Base-by-base conservation (phyloP, 2,888 invertebrate genomes). In the Acrobasis repandana region DNA sequence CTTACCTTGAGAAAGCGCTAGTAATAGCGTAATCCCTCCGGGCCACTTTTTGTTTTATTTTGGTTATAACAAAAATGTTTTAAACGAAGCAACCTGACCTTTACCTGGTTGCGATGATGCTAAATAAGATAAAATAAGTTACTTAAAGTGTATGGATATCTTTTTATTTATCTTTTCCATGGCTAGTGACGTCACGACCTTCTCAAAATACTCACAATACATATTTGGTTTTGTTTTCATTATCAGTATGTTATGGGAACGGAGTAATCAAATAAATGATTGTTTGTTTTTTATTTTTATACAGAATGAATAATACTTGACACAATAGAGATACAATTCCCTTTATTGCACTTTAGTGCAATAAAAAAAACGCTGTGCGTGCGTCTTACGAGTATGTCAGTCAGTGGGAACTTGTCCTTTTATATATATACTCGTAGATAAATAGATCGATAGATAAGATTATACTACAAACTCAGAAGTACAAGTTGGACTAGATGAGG, bases 121-220 rank as follows among this genome's bases (percentile, higher is more conserved):
- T 2, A 43, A 43, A 43, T 43, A 43, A 43, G 14, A 43, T 38
- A 43, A 43, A n/a, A n/a, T 10, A 43, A 43, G 10, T 2, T 10
- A 43, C 5, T 43, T 43, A 3, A n/a, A 5, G 8, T 28, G 11
- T 11, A 4, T 43, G 43, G 43, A 11, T 43, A 43, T 43, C 43
- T 43, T 43, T 43, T n/a, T 10, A 43, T 43, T 43, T n/a, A 43
- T 43, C 43, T 43, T 43, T 38, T 43, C n/a, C 43, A 43, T 43
- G 43, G n/a, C 1, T 43, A 43, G 43, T 43, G n/a, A 43, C 43
- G 43, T 43, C 43, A 43, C 43, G 43, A n/a, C 43, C 43, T 43
- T n/a, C n/a, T n/a, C 6, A n/a, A n/a, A 5, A n/a, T 43, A 43
- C n/a, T n/a, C 43, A 43, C 43, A n/a, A 43, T 43, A 14, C 43